Evolutionary conservation across 2,888 invertebrate species (phyloP).

Genomic region (Ferdinandea cuprea): DNA sequence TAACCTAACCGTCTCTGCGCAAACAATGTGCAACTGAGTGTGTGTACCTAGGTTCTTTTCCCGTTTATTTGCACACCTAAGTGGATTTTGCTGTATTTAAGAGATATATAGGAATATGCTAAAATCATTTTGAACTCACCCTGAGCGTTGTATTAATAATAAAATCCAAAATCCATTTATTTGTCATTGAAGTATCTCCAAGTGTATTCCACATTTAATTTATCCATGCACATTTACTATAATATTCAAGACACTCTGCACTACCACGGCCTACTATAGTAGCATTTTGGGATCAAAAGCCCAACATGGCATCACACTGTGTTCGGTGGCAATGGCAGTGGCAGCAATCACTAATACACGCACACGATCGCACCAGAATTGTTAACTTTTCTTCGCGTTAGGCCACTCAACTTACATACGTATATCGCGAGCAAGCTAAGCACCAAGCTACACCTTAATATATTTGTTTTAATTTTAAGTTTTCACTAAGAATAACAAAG

Average conservation of each 20-base stretch:
- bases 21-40: slow-evolving; percentile 47
- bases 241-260: slow-evolving; percentile 45
- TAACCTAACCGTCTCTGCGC: slow-evolving; percentile 22
- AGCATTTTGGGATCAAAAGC: slow-evolving; percentile 73
- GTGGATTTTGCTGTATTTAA: slow-evolving; percentile 39
- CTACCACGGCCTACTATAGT: slow-evolving; percentile 68
- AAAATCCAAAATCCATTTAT: slow-evolving; percentile 49
- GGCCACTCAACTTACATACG: background rate
- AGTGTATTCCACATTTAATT: slow-evolving; percentile 21
- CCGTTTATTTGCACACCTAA: slow-evolving; percentile 62
- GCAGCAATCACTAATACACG: slow-evolving; percentile 77
- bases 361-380: slow-evolving; percentile 54
- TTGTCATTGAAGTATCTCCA: slow-evolving; percentile 5
- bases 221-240: slow-evolving; percentile 54
- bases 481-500: background rate
- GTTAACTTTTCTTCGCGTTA: slow-evolving; percentile 62
- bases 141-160: slow-evolving; percentile 24
- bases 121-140: slow-evolving; percentile 44
- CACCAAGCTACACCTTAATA: slow-evolving; percentile 8
- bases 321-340: slow-evolving; percentile 83
- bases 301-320: slow-evolving; percentile 82
- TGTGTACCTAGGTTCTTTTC: slow-evolving; percentile 54
- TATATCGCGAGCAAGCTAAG: background rate
- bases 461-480: slow-evolving; percentile 16
- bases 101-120: background rate